Base-by-base conservation (phyloP, 1,140 invertebrate species). In the Elysia chlorotica region DNA sequence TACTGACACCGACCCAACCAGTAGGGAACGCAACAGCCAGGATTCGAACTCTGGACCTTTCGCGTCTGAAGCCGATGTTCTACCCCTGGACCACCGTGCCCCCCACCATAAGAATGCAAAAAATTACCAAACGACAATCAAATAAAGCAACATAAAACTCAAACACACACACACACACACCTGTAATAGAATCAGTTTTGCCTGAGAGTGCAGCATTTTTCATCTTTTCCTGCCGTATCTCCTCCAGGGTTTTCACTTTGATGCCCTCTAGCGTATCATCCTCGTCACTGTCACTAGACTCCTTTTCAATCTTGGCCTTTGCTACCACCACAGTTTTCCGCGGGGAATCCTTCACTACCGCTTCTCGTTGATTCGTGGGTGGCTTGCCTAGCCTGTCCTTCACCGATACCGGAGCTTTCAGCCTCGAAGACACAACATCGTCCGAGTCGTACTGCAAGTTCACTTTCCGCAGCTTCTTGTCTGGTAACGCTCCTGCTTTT, bases 221-320 rank as follows among this genome's bases (percentile, higher is more conserved):
- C 56, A 69, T 69, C 41, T 69, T 69, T 59, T 69, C 67, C 19
- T 36, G 41, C 30, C 35, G 48, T 23, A 69, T 69, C 54, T 69
- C 67, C 38, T 69, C 67, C 35, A 69, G 33, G 4, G 67, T 69
- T 31, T 69, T 69, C 2, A 69, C 54, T 38, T 69, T 69, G 17
- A 69, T n/a, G 0, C 38, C 67, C n/a, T 53, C 33, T 14, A 69
- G 36, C 25, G 67, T 53, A 25, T 59, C 35, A 36, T 21, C n/a
- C 3, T 69, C 67, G 14, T 69, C 54, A 2, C 59, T 56, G 10
- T 69, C 54, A 2, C 59, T 56, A 10, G 41, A 48, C 41, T 48
- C 41, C 41, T 14, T 48, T 10, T 10, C 41, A 10, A 14, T 10
- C 41, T 48, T n/a, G 10, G 41, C 10, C 10, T 10, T n/a, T 10